Conservation (phyloP, 92 coral and sea anemone species). For the Epizoanthus stellaris region DNA sequence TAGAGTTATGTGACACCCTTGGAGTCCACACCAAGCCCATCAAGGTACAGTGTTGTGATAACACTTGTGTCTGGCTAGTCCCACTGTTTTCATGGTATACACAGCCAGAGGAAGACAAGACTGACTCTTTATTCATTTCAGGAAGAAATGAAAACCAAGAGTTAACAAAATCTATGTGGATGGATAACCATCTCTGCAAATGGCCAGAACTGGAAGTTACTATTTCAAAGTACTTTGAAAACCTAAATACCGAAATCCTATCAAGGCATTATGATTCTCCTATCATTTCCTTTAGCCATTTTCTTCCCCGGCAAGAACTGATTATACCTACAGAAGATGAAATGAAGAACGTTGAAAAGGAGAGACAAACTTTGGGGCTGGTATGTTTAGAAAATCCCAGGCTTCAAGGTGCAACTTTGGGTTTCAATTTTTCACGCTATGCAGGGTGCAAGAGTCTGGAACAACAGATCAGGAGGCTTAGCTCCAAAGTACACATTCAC, state of each 20-base stretch:
- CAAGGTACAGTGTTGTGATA: conserved; percentile 50
- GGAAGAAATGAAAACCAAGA: conserved; percentile 69
- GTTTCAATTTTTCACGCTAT: conserved; percentile 80
- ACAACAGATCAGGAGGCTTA: conserved; percentile 65
- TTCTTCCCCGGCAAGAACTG: conserved; percentile 79
- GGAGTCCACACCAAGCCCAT: conserved; percentile 72
- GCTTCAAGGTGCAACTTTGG: conserved; percentile 68
- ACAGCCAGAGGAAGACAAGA: conserved; percentile 70
- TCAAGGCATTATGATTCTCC: conserved; percentile 62
- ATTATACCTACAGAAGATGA: conserved; percentile 71
- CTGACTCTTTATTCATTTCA: conserved; percentile 63
- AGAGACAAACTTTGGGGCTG: conserved; percentile 58
- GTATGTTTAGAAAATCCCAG: conserved; percentile 53
- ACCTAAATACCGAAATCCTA: conserved; percentile 56
- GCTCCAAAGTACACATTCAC: conserved; percentile 70
- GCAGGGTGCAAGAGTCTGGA: conserved; percentile 77
- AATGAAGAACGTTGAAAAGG: conserved; percentile 58
- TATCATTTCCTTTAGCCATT: conserved; percentile 82
- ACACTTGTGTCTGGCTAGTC: conserved; percentile 62
- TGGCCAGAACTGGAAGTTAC: conserved; percentile 64
- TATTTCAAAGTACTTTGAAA: conserved; percentile 68
- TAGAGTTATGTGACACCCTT: conserved; percentile 62
- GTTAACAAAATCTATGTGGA: conserved; percentile 70
- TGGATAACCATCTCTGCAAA: conserved; percentile 80
- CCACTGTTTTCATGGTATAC: conserved; percentile 84